Conservation (phyloP, 2,113 vertebrate species). For the Cacatua alba region DNA sequence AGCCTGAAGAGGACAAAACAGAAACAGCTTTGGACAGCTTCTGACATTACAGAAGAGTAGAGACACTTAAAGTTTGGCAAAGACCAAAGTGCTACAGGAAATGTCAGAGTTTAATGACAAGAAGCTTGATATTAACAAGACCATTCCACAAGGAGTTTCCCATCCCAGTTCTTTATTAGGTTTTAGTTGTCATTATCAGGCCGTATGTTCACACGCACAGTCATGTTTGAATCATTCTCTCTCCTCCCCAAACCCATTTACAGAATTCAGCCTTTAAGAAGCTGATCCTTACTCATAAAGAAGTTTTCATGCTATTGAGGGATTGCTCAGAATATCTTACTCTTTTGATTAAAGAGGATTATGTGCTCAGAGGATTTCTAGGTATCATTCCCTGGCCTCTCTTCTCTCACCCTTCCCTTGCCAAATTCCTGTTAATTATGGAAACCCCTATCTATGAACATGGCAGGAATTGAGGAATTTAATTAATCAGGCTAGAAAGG, state of each 20-base stretch:
- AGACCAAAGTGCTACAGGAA: not conserved
- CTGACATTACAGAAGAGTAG: not conserved
- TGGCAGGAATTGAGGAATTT: not conserved
- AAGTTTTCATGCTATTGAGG: not conserved
- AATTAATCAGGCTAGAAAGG: not conserved
- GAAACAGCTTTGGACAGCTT: not conserved
- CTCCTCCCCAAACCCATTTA: not conserved
- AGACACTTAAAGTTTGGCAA: not conserved
- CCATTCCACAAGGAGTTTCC: not conserved
- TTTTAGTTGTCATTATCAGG: not conserved
- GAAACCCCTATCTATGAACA: not conserved
- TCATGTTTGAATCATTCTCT: not conserved
- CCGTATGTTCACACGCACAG: too few relatives aligned
- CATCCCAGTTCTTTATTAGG: not conserved
- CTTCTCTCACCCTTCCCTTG: not conserved
- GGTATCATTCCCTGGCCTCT: not conserved
- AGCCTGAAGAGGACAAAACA: not conserved
- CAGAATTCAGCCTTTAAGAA: not conserved
- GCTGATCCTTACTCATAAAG: not conserved
- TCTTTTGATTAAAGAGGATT: not conserved
- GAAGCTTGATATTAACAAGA: not conserved
- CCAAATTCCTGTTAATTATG: not conserved
- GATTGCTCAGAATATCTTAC: not conserved
- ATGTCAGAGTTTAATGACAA: not conserved
- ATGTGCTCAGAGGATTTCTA: not conserved